Evolutionary conservation across 2,797 vertebrate species (phyloP), one percentile per base, ranked within the genome.

Genomic region (Argentina silus): DNA sequence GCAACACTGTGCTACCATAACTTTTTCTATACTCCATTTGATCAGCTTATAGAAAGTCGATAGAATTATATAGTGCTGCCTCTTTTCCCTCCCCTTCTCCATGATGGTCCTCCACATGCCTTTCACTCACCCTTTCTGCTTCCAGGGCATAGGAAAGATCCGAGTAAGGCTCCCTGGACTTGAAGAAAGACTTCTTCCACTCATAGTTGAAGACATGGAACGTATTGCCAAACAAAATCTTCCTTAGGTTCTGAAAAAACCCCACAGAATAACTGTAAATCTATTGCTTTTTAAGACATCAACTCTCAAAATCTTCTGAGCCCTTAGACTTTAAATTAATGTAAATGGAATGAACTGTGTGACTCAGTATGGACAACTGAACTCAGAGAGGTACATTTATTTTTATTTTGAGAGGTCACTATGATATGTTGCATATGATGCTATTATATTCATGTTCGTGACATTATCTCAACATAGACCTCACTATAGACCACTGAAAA

Each of bases 141-240:
- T 95, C 82, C 87, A 98, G 70, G 0, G 92, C 88, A 0, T 93
- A 98, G 10, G 94, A 90, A 51, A 95, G 76, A 0, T 90, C 86
- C 0, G 94, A 94, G 84, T 67, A 73, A 0, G 94, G 86, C 7
- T 89, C 82, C 0, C 86, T 91, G 73, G 96, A 97, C 70, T 86
- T 89, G 82, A 97, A 97, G 72, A 60, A 70, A 0, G 95, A 91
- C 67, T 81, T 93, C 78, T 89, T 92, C 95, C 95, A 97, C 73
- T 95, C 91, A 0, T 83, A 78, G 90, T 81, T 92, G 70, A 97
- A 96, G 69, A 87, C 7, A 0, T 86, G 83, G 23, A 75, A 78
- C 0, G 62, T 73, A 7, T 85, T 91, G 47, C 96, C 92, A 44
- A 97, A 96, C 9, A 98, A 84, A 72, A 93, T 88, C 77, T 87